A percentile compares a stretch with the other conserved stretches of the same genome.
Evolutionary conservation across 2,888 invertebrate species (phyloP).

Genomic region (Tetranychus piercei): DNA sequence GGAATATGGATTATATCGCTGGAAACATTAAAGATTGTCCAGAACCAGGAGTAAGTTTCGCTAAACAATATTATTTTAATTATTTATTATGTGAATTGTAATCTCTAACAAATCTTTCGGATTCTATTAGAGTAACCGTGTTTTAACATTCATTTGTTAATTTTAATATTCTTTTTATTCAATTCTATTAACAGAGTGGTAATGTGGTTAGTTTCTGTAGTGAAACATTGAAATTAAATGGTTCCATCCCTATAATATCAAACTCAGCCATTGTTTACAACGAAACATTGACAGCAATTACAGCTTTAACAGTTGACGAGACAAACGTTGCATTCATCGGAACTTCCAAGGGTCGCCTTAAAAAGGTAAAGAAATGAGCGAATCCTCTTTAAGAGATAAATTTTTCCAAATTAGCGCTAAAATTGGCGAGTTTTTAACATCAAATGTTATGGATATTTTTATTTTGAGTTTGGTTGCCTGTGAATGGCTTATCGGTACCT

Average conservation of each 20-base stretch:
- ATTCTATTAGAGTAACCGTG: not conserved
- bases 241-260: slow-evolving; percentile 58
- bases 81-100: not conserved
- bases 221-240: slow-evolving; percentile 76
- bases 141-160: too few relatives aligned
- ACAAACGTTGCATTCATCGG: slow-evolving; percentile 88
- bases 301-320: slow-evolving; percentile 56
- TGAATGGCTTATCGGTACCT: not conserved
- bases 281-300: slow-evolving; percentile 60
- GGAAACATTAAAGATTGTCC: slow-evolving; percentile 80
- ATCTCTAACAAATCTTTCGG: not conserved
- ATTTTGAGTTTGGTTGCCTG: not conserved
- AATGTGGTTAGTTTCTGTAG: slow-evolving; percentile 75
- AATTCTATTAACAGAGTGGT: slow-evolving; percentile 41
- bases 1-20: slow-evolving; percentile 76
- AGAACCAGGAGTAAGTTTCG: slow-evolving; percentile 48
- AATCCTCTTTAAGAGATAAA: not conserved
- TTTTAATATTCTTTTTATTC: not conserved
- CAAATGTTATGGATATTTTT: too few relatives aligned
- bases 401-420: not conserved
- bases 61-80: not conserved
- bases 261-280: slow-evolving; percentile 41
- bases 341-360: slow-evolving; percentile 50
- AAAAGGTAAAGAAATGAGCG: slow-evolving; percentile 20
- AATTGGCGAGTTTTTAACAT: not conserved